phyloP scores from a whole-genome alignment of 2,113 vertebrate genomes.

The Semicossyphus pulcher region DNA sequence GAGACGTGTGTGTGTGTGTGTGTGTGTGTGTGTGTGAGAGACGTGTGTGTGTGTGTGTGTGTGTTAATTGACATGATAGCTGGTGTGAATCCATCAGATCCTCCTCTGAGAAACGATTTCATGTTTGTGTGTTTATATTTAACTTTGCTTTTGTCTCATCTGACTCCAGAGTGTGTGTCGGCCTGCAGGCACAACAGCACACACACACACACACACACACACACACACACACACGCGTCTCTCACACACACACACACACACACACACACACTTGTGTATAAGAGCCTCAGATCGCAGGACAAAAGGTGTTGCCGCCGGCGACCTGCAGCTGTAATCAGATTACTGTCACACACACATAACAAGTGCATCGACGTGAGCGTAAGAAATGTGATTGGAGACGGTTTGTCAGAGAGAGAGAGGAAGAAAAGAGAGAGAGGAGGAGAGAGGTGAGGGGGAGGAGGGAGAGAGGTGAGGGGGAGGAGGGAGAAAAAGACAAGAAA shows the following conservation, averaged over 20 bases:
- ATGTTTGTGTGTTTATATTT: conserved; percentile 65
- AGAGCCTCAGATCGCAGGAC: conserved; percentile 43
- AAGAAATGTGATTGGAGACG: conserved; percentile 66
- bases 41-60: conserved; percentile 35
- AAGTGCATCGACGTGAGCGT: conserved; percentile 28
- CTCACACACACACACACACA: neutral
- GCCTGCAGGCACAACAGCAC: conserved; percentile 22
- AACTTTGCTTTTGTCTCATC: conserved; percentile 51
- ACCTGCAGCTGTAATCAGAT: conserved; percentile 71
- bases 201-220: conserved; percentile 15
- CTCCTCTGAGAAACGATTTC: conserved; percentile 46
- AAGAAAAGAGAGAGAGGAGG: conserved; percentile 19
- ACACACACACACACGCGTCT: too few species aligned
- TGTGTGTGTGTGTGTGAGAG: conserved; percentile 14
- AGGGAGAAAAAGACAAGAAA: neutral
- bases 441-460: neutral
- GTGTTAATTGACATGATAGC: conserved; percentile 64
- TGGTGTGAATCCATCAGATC: conserved; percentile 49
- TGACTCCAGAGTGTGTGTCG: conserved; percentile 36
- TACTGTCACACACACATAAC: conserved; percentile 63
- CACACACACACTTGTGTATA: conserved; percentile 4
- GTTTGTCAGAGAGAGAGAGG: conserved; percentile 38
- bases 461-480: too few species aligned
- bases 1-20: conserved; percentile 23
- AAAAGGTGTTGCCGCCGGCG: conserved; percentile 64